phyloP scores from a whole-genome alignment of 2,797 vertebrate species.

The Poliocrania exsul region DNA sequence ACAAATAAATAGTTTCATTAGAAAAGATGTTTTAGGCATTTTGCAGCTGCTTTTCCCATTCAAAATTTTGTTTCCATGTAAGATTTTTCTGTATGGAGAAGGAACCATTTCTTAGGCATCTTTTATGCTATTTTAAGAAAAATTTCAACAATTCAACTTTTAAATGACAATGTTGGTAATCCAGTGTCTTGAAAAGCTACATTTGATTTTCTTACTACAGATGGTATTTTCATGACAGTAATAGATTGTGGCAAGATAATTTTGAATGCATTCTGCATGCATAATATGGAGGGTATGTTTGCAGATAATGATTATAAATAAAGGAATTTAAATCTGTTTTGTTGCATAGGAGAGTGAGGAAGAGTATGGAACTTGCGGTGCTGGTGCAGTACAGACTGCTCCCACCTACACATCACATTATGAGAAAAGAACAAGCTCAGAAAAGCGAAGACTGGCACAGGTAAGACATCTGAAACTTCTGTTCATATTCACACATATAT shows the following conservation, averaged over 20 bases:
- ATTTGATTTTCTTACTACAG: constrained; percentile 21
- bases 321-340: constrained; percentile 10
- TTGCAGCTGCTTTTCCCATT: neutral
- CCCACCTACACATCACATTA: constrained; percentile 29
- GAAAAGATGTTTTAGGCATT: neutral
- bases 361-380: constrained; percentile 78
- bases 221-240: constrained; percentile 49
- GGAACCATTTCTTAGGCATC: neutral
- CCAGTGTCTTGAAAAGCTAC: neutral
- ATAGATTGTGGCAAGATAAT: constrained; percentile 26
- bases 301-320: constrained; percentile 13
- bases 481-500: neutral
- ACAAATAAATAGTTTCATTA: neutral
- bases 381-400: constrained; percentile 71
- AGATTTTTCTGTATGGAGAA: neutral
- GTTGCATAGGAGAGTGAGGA: constrained; percentile 86
- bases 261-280: constrained; percentile 21
- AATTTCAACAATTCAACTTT: neutral
- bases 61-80: neutral
- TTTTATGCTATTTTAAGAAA: constrained; percentile 21
- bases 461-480: constrained; percentile 45
- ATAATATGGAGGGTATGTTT: constrained; percentile 1
- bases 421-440: constrained; percentile 40
- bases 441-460: constrained; percentile 70
- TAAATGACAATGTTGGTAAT: neutral